Base-by-base conservation (phyloP, 2,888 invertebrate genomes). In the Diarsia dahlii region DNA sequence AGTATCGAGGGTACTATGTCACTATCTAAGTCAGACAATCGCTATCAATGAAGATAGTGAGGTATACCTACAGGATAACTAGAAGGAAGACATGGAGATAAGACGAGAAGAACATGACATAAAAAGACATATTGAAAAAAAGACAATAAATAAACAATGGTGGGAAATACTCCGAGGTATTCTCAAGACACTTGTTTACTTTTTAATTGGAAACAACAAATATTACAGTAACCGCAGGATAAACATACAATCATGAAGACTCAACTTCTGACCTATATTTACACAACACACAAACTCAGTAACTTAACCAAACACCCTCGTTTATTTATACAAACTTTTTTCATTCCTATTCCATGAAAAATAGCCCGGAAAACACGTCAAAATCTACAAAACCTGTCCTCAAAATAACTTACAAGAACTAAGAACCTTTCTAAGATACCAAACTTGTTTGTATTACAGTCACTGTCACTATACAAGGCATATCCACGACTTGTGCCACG, bases 1-100 rank as follows among this genome's bases (percentile, higher is more conserved):
- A 58, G 10, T 63, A 70, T 82, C 66, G 46, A 28, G 28, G 46
- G 60, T 45, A 48, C 63, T 74, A 56, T 72, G 48, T 69, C 50
- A 68, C 46, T 65, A 78, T 74, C 68, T 52, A 64, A 28, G 13
- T 39, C 20, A 64, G 23, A 71, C 50, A 63, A 6, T 1, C 20
- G n/a, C n/a, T 56, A 20, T 39, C 10, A 23, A 58, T 58, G 1
- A 8, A 58, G 15, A 58, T 15, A 58, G 58, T 12, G 12, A 58
- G 8, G 20, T 13, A 28, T 50, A 23, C 4, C 3, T 18, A 45
- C 28, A 48, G 5, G 15, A 48, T 5, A 39, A 0, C 8, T 39
- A 39, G 39, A 56, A 13, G 39, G 23, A 56, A 39, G 2, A 23
- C 18, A n/a, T 10, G 54, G 23, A 45, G 10, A 20, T 20, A 34